A percentile compares a stretch with the other conserved stretches of the same genome.
Evolutionary conservation across 1,140 invertebrate species (phyloP).

Genomic region (Rhizoglyphus robini): DNA sequence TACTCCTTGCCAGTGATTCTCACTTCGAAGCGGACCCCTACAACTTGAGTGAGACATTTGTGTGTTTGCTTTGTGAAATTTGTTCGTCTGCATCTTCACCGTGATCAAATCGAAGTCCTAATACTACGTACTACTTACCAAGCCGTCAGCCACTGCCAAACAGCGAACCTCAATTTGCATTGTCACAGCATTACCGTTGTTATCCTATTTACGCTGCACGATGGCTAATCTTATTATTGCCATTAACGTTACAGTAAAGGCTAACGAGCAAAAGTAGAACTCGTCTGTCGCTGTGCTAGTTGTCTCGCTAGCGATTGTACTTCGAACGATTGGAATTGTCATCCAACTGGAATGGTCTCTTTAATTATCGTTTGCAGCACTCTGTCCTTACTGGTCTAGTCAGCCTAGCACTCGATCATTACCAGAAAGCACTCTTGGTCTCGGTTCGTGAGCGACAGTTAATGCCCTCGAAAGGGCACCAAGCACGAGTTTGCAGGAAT

Average conservation of each 20-base stretch:
- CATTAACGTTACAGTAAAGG: neutral
- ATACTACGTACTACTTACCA: neutral
- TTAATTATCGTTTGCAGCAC: neutral
- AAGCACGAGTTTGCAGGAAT: no score
- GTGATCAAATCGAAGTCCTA: neutral
- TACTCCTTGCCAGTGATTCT: neutral
- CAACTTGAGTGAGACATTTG: no score
- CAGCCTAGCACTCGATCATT: no score
- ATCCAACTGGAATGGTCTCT: neutral
- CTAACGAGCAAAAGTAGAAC: no score
- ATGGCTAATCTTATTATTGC: neutral
- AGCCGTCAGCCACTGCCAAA: neutral
- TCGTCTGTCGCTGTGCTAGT: no score
- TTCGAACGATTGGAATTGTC: neutral
- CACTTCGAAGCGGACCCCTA: neutral
- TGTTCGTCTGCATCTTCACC: no score
- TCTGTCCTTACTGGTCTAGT: no score
- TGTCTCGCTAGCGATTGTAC: no score
- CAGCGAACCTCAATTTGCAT: neutral
- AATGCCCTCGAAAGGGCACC: no score
- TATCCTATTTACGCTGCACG: neutral
- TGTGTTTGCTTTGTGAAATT: no score
- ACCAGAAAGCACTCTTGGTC: no score
- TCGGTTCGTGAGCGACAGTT: no score
- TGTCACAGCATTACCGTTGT: neutral